phyloP scores from a whole-genome alignment of 2,888 invertebrate genomes.

The Ophion slaviceki region DNA sequence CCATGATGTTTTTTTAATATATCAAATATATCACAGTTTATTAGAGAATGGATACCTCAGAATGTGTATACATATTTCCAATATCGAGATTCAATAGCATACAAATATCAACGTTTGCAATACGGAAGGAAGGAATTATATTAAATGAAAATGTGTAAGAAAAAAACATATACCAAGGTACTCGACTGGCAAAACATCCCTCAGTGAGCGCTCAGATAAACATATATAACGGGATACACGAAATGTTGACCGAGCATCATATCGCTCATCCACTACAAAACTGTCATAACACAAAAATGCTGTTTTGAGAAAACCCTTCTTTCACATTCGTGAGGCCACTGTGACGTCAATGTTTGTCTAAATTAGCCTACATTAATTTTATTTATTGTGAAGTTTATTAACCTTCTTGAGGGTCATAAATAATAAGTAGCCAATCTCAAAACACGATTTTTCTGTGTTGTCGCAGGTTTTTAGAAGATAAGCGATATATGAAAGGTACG shows the following conservation, averaged over 20 bases:
- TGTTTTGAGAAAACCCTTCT: no score
- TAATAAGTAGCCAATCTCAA: no score
- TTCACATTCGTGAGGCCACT: no score
- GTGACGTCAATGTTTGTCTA: no score
- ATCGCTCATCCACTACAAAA: constrained; percentile 8
- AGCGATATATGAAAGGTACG: constrained; percentile 70
- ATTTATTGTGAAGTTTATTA: no score
- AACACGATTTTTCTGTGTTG: no score
- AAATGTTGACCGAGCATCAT: not conserved
- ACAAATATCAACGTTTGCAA: constrained; percentile 29
- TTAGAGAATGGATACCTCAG: not conserved
- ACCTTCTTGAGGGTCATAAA: no score
- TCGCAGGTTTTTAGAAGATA: not conserved
- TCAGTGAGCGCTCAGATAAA: constrained; percentile 5
- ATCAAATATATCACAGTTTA: not conserved
- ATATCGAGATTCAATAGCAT: not conserved
- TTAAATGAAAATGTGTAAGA: not conserved
- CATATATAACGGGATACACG: not conserved
- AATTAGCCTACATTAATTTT: no score
- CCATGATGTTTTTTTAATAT: constrained; percentile 37
- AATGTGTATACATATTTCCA: not conserved
- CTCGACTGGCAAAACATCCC: constrained; percentile 61
- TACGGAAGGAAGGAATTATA: not conserved
- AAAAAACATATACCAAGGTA: constrained; percentile 62
- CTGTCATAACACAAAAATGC: no score